Conservation (phyloP, 2,113 vertebrate genomes). For the Regulus satrapa region DNA sequence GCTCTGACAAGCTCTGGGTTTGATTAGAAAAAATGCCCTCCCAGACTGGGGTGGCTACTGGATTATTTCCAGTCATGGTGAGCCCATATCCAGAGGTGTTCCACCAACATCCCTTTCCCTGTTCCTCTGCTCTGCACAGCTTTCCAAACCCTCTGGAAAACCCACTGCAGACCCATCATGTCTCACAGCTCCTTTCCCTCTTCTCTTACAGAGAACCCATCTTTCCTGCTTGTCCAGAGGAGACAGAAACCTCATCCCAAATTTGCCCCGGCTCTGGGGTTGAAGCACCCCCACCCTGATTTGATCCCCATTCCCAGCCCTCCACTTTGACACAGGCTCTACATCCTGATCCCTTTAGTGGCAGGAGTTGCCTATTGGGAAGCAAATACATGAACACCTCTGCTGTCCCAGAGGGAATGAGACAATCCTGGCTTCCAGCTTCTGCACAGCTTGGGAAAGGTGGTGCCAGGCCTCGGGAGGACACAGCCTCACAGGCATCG, state of each 20-base stretch:
- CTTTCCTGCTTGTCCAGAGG: background rate
- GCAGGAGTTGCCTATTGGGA: background rate
- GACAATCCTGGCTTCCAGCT: background rate
- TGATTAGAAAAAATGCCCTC: background rate
- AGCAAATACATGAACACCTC: background rate
- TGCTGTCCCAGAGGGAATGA: background rate
- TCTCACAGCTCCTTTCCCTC: background rate
- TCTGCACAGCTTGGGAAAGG: background rate
- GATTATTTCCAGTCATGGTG: background rate
- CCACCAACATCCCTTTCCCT: background rate
- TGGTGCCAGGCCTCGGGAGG: background rate
- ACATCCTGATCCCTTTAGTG: background rate
- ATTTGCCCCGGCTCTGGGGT: background rate
- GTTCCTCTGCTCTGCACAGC: background rate
- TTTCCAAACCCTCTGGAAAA: background rate
- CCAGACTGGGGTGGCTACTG: background rate
- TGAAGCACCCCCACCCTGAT: background rate
- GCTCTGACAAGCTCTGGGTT: background rate
- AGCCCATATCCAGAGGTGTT: background rate
- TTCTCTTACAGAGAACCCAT: background rate
- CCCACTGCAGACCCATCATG: fast-evolving
- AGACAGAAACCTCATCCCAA: background rate
- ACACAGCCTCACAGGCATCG: fast-evolving
- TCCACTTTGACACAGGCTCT: background rate
- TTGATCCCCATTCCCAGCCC: background rate